Conservation (phyloP, 2,797 vertebrate species). For the Miichthys miiuy region DNA sequence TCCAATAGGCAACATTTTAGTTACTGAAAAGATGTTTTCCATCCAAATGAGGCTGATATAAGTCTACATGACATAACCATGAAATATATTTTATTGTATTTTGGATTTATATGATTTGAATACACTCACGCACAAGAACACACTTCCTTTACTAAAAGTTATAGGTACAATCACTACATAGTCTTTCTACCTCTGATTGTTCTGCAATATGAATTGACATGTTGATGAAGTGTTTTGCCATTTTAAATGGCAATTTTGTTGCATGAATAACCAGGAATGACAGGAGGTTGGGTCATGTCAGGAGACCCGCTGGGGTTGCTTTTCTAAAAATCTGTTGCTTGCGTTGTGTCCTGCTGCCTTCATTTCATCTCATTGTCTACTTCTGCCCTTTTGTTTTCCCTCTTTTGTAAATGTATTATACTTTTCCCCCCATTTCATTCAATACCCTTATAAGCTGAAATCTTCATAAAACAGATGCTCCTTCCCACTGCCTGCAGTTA, state of each 20-base stretch:
- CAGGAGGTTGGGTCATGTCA: not conserved
- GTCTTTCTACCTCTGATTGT: not conserved
- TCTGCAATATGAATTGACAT: not conserved
- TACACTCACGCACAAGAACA: not conserved
- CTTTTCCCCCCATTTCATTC: slow-evolving; percentile 1
- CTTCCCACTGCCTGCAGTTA: not conserved
- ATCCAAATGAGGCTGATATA: not conserved
- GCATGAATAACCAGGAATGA: not conserved
- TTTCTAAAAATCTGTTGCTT: slow-evolving; percentile 6
- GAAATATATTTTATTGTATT: not conserved
- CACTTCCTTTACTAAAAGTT: not conserved
- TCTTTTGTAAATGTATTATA: slow-evolving; percentile 15
- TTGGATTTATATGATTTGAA: not conserved
- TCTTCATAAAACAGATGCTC: slow-evolving; percentile 32
- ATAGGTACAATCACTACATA: not conserved
- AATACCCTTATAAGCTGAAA: not conserved
- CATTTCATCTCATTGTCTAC: slow-evolving; percentile 6
- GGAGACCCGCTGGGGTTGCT: not conserved
- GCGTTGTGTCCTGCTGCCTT: not conserved
- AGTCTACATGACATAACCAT: not conserved
- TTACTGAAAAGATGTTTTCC: too few species aligned
- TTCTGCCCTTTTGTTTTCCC: slow-evolving; percentile 7
- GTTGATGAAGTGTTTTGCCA: not conserved
- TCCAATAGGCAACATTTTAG: not conserved
- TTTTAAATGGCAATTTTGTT: slow-evolving; percentile 12